phyloP scores from a whole-genome alignment of 2,888 invertebrate genomes.

The Elysia crispata region DNA sequence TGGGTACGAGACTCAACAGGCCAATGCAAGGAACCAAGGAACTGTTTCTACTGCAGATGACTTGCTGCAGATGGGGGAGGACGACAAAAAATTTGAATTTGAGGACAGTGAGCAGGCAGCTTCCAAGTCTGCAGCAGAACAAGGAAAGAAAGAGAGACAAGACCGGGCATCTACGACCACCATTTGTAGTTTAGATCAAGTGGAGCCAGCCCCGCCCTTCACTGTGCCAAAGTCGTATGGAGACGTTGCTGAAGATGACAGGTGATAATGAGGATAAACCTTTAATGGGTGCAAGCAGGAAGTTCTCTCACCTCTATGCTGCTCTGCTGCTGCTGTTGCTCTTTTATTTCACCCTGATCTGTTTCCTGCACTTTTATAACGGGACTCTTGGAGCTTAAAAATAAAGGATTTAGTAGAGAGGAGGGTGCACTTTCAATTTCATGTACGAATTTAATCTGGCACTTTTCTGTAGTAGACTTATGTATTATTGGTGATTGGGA shows the following conservation, averaged over 20 bases:
- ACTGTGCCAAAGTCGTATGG: background rate
- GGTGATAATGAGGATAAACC: constrained; percentile 2
- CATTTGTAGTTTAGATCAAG: constrained; percentile 42
- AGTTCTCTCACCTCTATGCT: too few species aligned
- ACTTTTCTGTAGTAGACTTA: too few species aligned
- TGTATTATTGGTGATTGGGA: too few species aligned
- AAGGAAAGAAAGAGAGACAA: constrained; percentile 10
- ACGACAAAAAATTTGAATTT: background rate
- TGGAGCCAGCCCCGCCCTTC: constrained; percentile 1
- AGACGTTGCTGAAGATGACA: constrained; percentile 38
- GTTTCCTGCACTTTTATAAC: background rate
- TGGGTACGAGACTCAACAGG: too few species aligned
- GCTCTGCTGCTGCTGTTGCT: too few species aligned
- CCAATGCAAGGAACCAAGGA: background rate
- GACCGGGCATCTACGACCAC: constrained; percentile 44
- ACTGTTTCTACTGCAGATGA: constrained; percentile 7
- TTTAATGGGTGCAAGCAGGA: too few species aligned
- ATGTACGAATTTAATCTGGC: background rate
- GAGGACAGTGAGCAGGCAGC: too few species aligned
- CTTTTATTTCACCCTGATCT: too few species aligned
- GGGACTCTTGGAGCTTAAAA: background rate
- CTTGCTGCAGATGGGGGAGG: constrained; percentile 25
- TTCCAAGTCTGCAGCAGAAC: too few species aligned
- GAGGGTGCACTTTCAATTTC: background rate
- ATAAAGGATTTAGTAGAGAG: too few species aligned